Percentiles rank a stretch among this genome's conserved stretches.
These are phyloP conservation scores for Drosophila mayaguana DNA, from an alignment of 2,888 invertebrate species.

Conservation along the genomic window DNA sequence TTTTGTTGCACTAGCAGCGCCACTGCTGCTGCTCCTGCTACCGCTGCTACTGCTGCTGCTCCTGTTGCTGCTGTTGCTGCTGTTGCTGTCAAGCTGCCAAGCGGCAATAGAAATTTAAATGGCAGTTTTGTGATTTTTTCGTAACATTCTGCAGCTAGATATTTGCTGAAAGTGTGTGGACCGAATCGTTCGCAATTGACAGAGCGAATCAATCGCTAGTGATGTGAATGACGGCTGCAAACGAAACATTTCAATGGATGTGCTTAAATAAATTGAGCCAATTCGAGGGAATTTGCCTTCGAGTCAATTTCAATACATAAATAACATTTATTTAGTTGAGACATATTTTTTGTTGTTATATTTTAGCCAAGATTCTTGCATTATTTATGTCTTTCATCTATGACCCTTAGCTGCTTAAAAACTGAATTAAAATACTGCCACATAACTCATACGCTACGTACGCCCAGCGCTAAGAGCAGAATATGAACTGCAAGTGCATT, in stretches of 20 bases:
- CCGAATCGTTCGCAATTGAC: constrained; percentile 35
- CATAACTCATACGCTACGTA: constrained; percentile 47
- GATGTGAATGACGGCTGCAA: constrained; percentile 29
- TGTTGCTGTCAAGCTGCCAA: constrained; percentile 60
- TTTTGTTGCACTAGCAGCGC: constrained; percentile 30
- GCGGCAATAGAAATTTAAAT: constrained; percentile 74
- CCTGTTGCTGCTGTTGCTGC: too few species aligned
- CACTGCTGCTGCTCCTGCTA: neutral
- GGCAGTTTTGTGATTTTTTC: constrained; percentile 47
- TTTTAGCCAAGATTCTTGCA: neutral
- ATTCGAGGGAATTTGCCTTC: neutral
- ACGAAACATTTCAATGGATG: constrained; percentile 14
- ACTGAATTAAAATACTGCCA: constrained; percentile 28
- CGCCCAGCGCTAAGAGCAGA: constrained; percentile 2
- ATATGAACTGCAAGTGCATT: constrained; percentile 47
- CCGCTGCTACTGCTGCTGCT: constrained; percentile 20
- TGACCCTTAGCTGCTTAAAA: neutral
- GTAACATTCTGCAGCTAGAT: constrained; percentile 19
- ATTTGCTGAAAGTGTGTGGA: constrained; percentile 30
- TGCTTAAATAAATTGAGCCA: constrained; percentile 4
- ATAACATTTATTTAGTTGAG: neutral
- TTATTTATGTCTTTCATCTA: neutral
- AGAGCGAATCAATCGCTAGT: constrained; percentile 47
- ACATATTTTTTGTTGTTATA: neutral
- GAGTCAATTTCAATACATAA: constrained; percentile 3